Evolutionary conservation across 2,113 vertebrate genomes (phyloP), one percentile per base, ranked within the genome.

Genomic region (Plestiodon gilberti): DNA sequence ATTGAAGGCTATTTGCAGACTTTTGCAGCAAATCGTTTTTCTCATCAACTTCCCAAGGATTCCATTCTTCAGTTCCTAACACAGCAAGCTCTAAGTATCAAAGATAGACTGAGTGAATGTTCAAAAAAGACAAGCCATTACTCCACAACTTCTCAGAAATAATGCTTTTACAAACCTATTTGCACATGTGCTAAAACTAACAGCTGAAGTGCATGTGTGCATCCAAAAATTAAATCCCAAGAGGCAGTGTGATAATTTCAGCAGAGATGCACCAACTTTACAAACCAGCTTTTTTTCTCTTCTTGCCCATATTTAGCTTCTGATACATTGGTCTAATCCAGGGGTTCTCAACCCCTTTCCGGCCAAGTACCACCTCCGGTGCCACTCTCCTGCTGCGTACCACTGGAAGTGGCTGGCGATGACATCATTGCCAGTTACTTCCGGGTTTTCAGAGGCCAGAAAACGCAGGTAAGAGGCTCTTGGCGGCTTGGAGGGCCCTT

Each of bases 41-140:
- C 86, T 99, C 98, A 7, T 98, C 98, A 62, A 73, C 96, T 93
- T 99, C 98, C 98, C 98, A 99, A 0, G 99, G 98, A 95, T 99
- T 99, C 98, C 99, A 99, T 57, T 98, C 97, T 40, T 97, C 97
- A 35, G 90, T 92, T 89, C 85, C 94, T 91, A 95, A 64, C 71
- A 87, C 57, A 83, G 88, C 90, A 23, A 87, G 92, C 38, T 93
- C 96, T 96, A 81, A 80, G 67, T 83, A 93, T 93, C 85, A 93
- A 85, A 92, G 48, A 67, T 80, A 28, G 5, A 40, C 4, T 79
- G 92, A 40, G 88, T 75, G 6, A 82, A 43, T 6, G 23, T 23
- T 18, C 23, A 79, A 33, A 6, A 43, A 20, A 48, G 38, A 30
- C 4, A 78, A 17, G 25, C 9, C 65, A 48, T 2, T 43, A 28